Evolutionary conservation across 2,113 vertebrate species (phyloP).

Genomic region (Cyanistes caeruleus): DNA sequence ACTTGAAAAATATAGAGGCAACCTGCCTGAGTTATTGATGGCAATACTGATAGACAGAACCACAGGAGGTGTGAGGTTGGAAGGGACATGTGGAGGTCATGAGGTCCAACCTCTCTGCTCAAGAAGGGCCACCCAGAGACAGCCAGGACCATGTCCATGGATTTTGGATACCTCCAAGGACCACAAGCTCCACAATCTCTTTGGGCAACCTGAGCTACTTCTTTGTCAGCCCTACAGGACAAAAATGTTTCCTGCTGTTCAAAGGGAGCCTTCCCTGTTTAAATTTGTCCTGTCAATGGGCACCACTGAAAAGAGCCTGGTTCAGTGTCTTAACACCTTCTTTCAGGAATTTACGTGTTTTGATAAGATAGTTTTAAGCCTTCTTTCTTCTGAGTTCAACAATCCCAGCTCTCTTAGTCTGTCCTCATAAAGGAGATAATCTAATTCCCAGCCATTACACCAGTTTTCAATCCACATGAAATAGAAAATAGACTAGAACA

Average conservation of each 20-base stretch:
- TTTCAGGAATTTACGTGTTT: background rate
- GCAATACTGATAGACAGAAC: background rate
- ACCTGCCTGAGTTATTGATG: background rate
- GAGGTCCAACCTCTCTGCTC: background rate
- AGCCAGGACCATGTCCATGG: background rate
- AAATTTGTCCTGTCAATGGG: background rate
- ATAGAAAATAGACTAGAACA: background rate
- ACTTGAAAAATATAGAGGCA: background rate
- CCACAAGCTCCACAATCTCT: fast-evolving
- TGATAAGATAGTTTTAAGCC: background rate
- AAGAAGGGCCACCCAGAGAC: background rate
- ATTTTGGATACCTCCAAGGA: background rate
- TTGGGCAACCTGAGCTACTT: background rate
- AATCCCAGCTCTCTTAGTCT: background rate
- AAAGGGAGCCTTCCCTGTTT: background rate
- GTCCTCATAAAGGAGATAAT: background rate
- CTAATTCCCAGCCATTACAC: background rate
- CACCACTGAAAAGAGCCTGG: background rate
- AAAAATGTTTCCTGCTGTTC: background rate
- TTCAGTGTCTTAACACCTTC: background rate
- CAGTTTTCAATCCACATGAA: background rate
- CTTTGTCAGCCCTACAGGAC: background rate
- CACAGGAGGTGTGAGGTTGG: background rate
- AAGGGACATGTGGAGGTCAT: background rate
- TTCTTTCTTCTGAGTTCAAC: background rate